Percentiles rank a stretch among this genome's conserved stretches.
Conservation (phyloP, 2,113 vertebrate genomes). For the Polyodon spathula region DNA sequence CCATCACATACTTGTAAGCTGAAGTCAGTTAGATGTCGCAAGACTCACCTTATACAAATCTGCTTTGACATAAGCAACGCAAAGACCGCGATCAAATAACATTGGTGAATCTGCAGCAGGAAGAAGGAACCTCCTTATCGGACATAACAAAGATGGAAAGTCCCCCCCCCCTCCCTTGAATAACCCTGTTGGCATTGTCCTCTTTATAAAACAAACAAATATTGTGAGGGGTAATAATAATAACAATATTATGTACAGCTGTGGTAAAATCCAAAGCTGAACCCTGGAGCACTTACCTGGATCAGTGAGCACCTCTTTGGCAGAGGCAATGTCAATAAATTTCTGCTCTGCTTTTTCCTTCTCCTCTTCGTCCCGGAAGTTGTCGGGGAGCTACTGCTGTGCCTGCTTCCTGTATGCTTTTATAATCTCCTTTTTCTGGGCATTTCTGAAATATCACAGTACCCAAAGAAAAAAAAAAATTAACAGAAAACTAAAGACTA, state of each 20-base stretch:
- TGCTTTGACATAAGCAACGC: no score
- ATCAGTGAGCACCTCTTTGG: constrained; percentile 95
- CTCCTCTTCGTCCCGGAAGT: constrained; percentile 84
- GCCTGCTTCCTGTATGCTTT: constrained; percentile 96
- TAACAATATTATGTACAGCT: not conserved
- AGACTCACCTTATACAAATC: no score
- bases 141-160: no score
- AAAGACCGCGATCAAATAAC: no score
- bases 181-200: not conserved
- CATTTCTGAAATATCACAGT: constrained; percentile 55
- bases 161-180: no score
- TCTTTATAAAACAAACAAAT: not conserved
- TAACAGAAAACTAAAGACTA: not conserved
- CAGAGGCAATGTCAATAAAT: constrained; percentile 95
- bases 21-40: no score
- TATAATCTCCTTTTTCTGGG: constrained; percentile 94
- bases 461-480: not conserved
- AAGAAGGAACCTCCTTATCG: no score
- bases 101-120: no score
- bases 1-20: no score
- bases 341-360: constrained; percentile 95
- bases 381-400: constrained; percentile 95
- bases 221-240: not conserved
- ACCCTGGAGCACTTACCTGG: constrained; percentile 61
- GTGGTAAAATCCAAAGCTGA: not conserved